Conservation (phyloP, 2,113 vertebrate species). For the Seriola quinqueradiata region DNA sequence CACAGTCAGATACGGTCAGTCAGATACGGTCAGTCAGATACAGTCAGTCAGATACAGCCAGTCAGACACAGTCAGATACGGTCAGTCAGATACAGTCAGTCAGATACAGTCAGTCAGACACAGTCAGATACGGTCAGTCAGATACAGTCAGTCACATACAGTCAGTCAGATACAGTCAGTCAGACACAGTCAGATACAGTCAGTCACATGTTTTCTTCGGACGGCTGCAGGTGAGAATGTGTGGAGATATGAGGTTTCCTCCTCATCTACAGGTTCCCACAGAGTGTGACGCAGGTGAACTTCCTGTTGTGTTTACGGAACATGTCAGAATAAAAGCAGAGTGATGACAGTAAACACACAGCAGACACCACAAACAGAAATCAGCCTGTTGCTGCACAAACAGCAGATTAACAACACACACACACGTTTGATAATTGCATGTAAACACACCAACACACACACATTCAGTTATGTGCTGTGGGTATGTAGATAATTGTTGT, state of each 20-base stretch:
- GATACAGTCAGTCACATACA: too few species aligned
- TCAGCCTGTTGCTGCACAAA: constrained; percentile 6
- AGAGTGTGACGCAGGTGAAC: constrained; percentile 43
- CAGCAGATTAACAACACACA: constrained; percentile 9
- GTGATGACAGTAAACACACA: constrained; percentile 49
- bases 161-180: too few species aligned
- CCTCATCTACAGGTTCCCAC: constrained; percentile 48
- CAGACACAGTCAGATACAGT: too few species aligned
- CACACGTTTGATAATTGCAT: neutral
- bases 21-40: too few species aligned
- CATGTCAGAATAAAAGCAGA: constrained; percentile 59
- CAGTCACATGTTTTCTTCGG: too few species aligned
- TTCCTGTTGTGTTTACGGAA: constrained; percentile 67
- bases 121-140: too few species aligned
- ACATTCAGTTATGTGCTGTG: neutral
- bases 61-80: too few species aligned
- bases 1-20: too few species aligned
- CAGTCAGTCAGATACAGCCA: too few species aligned
- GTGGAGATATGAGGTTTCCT: neutral
- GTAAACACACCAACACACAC: constrained; percentile 2
- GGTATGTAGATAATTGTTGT: constrained; percentile 51
- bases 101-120: too few species aligned
- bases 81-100: too few species aligned
- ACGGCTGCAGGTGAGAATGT: too few species aligned
- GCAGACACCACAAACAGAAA: constrained; percentile 24